Conservation (phyloP, 2,888 invertebrate genomes). For the Clepsis dumicolana region DNA sequence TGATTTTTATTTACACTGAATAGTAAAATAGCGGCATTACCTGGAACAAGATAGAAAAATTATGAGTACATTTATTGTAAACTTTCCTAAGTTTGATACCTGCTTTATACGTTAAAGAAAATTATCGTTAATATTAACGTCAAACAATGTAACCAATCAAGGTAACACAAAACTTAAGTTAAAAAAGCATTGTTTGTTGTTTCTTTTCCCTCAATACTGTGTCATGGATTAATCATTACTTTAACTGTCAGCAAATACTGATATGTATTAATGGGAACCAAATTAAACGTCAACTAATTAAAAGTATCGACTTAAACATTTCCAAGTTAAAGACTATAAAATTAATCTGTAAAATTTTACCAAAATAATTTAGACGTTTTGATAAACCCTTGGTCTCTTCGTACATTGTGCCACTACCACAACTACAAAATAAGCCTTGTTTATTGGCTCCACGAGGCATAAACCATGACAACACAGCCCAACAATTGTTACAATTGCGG, state of each 20-base stretch:
- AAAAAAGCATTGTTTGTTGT: background rate
- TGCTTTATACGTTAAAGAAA: too few species aligned
- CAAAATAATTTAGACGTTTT: background rate
- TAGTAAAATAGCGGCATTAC: constrained; percentile 52
- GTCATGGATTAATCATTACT: too few species aligned
- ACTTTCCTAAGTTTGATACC: too few species aligned
- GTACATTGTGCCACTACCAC: background rate
- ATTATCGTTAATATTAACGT: too few species aligned
- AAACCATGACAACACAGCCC: constrained; percentile 6
- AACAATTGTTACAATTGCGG: constrained; percentile 56
- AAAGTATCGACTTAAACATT: too few species aligned
- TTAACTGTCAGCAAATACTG: too few species aligned
- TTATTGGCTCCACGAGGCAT: background rate
- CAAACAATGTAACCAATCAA: background rate
- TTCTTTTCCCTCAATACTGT: background rate
- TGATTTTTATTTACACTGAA: background rate
- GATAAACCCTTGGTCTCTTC: background rate
- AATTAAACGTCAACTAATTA: too few species aligned
- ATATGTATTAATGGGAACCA: too few species aligned
- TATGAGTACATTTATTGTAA: background rate
- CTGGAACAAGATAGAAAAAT: constrained; percentile 59
- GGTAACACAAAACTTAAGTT: too few species aligned
- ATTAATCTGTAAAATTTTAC: background rate
- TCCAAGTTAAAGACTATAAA: too few species aligned
- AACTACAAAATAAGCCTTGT: background rate